Evolutionary conservation across 2,888 invertebrate genomes (phyloP).

Genomic region (Lottia scabra): DNA sequence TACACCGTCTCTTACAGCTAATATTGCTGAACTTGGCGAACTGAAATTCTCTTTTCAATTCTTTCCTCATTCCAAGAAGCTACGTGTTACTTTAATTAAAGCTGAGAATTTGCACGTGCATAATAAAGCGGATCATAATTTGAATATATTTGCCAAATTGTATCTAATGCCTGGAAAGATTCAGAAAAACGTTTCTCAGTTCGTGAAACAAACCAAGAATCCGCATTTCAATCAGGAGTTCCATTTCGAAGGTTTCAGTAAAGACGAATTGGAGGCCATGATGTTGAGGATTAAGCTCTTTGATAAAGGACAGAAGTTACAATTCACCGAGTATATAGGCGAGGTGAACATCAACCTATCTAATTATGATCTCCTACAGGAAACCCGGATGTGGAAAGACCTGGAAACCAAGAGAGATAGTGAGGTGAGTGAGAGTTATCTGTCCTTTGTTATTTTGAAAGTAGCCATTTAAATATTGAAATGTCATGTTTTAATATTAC

Average conservation of each 20-base stretch:
- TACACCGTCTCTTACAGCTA: conserved; percentile 4
- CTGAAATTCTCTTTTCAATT: conserved; percentile 68
- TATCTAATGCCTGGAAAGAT: conserved; percentile 69
- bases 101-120: conserved; percentile 62
- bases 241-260: conserved; percentile 68
- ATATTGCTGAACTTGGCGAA: conserved; percentile 54
- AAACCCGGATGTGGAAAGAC: conserved; percentile 69
- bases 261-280: conserved; percentile 66
- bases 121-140: conserved; percentile 61
- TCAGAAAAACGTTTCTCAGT: conserved; percentile 65
- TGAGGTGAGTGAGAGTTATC: conserved; percentile 38
- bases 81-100: conserved; percentile 65
- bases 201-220: conserved; percentile 65
- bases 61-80: conserved; percentile 67
- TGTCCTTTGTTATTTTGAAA: no score
- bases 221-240: conserved; percentile 69
- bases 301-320: conserved; percentile 64
- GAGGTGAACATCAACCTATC: conserved; percentile 67
- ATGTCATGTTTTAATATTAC: no score
- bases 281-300: conserved; percentile 65
- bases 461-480: no score
- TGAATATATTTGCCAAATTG: conserved; percentile 67
- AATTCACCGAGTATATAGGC: conserved; percentile 67
- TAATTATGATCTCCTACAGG: conserved; percentile 67
- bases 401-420: conserved; percentile 55